Percentiles rank a stretch among this genome's conserved stretches.
Conservation (phyloP, 2,113 vertebrate species). For the Pycnonotus jocosus region DNA sequence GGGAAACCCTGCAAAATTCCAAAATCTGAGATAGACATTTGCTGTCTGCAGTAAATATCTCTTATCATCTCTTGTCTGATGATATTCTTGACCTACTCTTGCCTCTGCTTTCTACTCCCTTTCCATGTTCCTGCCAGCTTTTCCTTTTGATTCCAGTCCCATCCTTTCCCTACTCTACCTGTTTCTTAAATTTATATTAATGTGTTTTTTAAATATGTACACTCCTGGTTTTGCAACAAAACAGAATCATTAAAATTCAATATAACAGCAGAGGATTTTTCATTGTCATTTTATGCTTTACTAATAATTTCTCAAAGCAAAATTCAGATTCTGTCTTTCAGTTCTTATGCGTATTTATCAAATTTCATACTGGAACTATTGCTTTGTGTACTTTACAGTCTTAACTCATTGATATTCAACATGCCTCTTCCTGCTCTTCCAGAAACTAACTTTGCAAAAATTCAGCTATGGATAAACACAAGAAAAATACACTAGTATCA, state of each 20-base stretch:
- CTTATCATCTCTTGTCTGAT: background rate
- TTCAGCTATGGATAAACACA: background rate
- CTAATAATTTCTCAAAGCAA: background rate
- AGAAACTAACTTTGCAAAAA: background rate
- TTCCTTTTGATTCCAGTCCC: background rate
- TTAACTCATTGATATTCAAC: background rate
- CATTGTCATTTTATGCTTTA: background rate
- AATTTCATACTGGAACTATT: background rate
- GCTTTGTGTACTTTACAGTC: background rate
- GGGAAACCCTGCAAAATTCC: background rate
- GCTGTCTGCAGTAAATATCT: background rate
- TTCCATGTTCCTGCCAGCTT: background rate
- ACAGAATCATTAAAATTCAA: background rate
- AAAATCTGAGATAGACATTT: background rate
- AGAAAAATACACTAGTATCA: background rate
- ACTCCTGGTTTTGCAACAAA: background rate
- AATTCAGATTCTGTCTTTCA: background rate
- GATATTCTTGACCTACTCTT: background rate
- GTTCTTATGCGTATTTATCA: background rate
- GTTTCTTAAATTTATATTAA: background rate
- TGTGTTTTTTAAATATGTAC: background rate
- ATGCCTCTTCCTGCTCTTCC: background rate
- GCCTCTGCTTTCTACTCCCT: background rate
- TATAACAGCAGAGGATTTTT: background rate
- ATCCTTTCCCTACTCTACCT: background rate